A percentile compares a stretch with the other conserved stretches of the same genome.
phyloP scores from a whole-genome alignment of 2,888 invertebrate genomes.

The Leucophenga montana region DNA sequence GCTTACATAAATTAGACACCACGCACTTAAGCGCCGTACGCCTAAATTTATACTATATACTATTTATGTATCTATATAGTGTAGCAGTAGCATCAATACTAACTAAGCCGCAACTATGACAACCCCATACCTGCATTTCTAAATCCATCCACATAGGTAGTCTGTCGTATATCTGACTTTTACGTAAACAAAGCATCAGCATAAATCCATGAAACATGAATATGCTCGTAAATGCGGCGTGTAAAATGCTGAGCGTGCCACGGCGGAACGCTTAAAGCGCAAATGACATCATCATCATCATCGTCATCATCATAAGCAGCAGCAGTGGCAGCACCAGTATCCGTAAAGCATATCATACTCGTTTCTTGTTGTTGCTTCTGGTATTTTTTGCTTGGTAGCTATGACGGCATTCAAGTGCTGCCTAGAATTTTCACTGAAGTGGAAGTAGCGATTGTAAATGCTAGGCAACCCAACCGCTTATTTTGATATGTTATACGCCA shows the following conservation, averaged over 20 bases:
- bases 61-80: no score
- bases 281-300: slow-evolving; percentile 15
- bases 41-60: no score
- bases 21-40: slow-evolving; percentile 15
- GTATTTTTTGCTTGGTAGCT: no score
- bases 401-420: no score
- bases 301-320: neutral
- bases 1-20: slow-evolving; percentile 48
- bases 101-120: slow-evolving; percentile 8
- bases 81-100: no score
- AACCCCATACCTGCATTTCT: neutral
- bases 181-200: neutral
- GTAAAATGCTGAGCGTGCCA: neutral
- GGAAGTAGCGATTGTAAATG: no score
- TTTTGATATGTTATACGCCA: slow-evolving; percentile 1
- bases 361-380: no score
- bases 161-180: neutral
- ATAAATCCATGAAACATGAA: slow-evolving; percentile 8
- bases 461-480: neutral
- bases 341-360: no score
- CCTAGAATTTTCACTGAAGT: no score
- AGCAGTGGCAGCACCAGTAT: neutral
- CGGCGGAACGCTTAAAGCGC: slow-evolving; percentile 7
- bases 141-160: neutral
- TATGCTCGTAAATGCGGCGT: slow-evolving; percentile 6